A percentile compares a stretch with the other conserved stretches of the same genome.
Evolutionary conservation across 2,797 vertebrate species (phyloP).

Genomic region (Halcyon badia): DNA sequence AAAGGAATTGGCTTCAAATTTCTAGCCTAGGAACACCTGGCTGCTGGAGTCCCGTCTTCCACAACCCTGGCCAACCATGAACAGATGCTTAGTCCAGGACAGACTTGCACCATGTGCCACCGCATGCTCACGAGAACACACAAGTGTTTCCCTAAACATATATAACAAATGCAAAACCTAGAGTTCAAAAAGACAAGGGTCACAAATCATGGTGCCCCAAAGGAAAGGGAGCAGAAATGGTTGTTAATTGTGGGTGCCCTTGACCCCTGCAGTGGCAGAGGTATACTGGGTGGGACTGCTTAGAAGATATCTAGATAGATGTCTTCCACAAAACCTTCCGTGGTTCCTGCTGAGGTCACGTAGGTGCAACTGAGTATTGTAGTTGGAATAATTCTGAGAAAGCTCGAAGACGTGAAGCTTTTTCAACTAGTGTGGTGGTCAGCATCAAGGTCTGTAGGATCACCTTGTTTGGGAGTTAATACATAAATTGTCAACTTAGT

Average conservation of each 20-base stretch:
- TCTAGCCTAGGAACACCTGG: not conserved
- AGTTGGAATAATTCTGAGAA: not conserved
- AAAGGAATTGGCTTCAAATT: not conserved
- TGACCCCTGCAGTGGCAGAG: not conserved
- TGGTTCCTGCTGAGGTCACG: fast-evolving
- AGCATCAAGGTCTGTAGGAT: not conserved
- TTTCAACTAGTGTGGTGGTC: not conserved
- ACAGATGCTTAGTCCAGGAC: not conserved
- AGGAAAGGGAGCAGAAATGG: not conserved
- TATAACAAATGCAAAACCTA: not conserved
- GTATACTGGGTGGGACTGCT: not conserved
- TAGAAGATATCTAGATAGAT: not conserved
- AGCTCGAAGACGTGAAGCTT: not conserved
- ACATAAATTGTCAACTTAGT: not conserved
- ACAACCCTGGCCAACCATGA: fast-evolving
- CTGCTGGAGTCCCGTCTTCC: not conserved
- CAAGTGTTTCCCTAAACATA: not conserved
- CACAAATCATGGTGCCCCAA: fast-evolving
- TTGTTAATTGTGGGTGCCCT: not conserved
- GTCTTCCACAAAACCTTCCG: not conserved
- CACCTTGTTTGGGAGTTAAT: not conserved
- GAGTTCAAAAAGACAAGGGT: not conserved
- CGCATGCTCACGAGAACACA: fast-evolving
- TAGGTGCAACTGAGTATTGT: not conserved
- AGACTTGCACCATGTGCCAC: not conserved